Conservation (phyloP, 2,797 vertebrate species). For the Argentina silus region DNA sequence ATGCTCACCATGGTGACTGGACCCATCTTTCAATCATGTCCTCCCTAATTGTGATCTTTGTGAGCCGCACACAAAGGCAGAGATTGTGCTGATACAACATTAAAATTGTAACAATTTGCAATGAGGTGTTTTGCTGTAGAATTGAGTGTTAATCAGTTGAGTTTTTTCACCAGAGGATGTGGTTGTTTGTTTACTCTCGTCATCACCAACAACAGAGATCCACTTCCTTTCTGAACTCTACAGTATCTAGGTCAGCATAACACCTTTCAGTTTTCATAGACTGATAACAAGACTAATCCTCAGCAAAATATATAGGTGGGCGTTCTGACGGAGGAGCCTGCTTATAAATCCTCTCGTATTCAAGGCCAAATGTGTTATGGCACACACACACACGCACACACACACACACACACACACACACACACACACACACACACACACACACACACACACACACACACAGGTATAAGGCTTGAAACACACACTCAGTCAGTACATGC, state of each 20-base stretch:
- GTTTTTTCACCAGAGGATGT: not conserved
- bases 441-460: not conserved
- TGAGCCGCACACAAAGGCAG: too few relatives aligned
- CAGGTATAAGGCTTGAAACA: not conserved
- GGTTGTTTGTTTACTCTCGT: not conserved
- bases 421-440: not conserved
- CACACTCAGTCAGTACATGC: not conserved
- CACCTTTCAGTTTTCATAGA: not conserved
- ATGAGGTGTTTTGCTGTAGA: not conserved
- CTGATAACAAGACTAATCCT: not conserved
- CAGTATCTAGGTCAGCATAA: conserved; percentile 1
- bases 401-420: not conserved
- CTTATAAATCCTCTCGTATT: not conserved
- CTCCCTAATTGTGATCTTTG: too few relatives aligned
- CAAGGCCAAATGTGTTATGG: not conserved
- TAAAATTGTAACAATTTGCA: too few relatives aligned
- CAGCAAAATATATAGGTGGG: not conserved
- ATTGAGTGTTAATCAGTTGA: not conserved
- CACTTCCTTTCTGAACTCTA: not conserved
- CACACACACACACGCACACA: not conserved
- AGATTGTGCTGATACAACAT: too few relatives aligned
- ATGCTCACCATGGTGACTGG: too few relatives aligned
- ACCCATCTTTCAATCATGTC: too few relatives aligned
- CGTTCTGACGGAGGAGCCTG: not conserved
- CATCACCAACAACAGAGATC: not conserved